A percentile compares a stretch with the other conserved stretches of the same genome.
Evolutionary conservation across 2,797 vertebrate genomes (phyloP).

Genomic region (Diceros bicornis): DNA sequence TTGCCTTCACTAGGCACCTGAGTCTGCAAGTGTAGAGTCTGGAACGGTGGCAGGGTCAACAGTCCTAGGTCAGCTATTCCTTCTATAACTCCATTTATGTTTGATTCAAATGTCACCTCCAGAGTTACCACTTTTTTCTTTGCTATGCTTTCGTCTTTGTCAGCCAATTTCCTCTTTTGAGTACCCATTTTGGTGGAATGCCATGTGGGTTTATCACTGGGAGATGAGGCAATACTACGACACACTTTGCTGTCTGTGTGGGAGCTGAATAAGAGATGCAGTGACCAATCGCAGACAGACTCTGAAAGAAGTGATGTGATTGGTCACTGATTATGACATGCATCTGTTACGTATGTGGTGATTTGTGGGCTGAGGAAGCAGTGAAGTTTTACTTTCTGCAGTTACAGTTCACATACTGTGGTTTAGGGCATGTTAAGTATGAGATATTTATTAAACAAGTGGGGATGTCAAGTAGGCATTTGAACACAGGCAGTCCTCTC

Average conservation of each 20-base stretch:
- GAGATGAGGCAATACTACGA: not conserved
- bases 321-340: not conserved
- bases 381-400: not conserved
- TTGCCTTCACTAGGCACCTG: not conserved
- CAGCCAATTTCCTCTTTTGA: not conserved
- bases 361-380: not conserved
- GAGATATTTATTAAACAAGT: too few species aligned
- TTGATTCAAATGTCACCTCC: constrained; percentile 2
- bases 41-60: not conserved
- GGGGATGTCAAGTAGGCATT: too few species aligned
- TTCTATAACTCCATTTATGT: not conserved
- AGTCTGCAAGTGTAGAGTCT: not conserved
- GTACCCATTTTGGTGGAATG: not conserved
- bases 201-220: not conserved
- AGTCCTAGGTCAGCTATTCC: not conserved
- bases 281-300: not conserved
- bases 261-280: not conserved
- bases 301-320: not conserved
- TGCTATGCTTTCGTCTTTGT: constrained; percentile 12
- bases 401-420: not conserved
- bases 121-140: not conserved
- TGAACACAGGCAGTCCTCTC: too few species aligned
- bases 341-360: not conserved
- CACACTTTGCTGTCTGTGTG: constrained; percentile 17
- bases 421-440: too few species aligned